Evolutionary conservation across 2,113 vertebrate species (phyloP).

Genomic region (Sinocyclocheilus anshuiensis): DNA sequence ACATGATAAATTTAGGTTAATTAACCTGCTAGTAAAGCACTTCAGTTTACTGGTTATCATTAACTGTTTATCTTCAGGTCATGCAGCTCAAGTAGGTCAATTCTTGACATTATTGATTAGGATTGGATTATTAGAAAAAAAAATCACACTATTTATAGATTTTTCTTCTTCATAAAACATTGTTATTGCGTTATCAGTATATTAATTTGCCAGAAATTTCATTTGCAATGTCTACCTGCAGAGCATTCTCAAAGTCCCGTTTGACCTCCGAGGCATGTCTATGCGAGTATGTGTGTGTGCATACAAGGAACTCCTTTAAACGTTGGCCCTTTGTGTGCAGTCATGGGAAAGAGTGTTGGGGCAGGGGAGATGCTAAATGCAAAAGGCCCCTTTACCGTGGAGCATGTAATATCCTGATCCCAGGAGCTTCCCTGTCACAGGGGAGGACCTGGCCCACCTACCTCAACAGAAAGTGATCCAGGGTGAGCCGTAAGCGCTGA

Average conservation of each 20-base stretch:
- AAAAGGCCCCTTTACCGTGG: constrained; percentile 67
- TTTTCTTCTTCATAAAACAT: too few relatives aligned
- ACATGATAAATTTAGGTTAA: too few relatives aligned
- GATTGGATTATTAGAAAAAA: too few relatives aligned
- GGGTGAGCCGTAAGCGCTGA: constrained; percentile 42
- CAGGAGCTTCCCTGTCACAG: constrained; percentile 60
- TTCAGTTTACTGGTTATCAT: too few relatives aligned
- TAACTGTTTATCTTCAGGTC: too few relatives aligned
- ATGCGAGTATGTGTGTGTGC: constrained; percentile 42
- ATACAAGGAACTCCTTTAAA: constrained; percentile 60
- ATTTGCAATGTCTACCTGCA: constrained; percentile 1
- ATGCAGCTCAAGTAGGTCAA: too few relatives aligned
- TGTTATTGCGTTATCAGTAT: background rate
- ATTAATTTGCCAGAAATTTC: background rate
- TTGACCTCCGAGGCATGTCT: constrained; percentile 18
- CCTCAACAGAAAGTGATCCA: constrained; percentile 64
- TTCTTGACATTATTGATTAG: too few relatives aligned
- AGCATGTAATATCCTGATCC: constrained; percentile 76
- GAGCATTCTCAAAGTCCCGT: background rate
- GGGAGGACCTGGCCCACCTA: constrained; percentile 63
- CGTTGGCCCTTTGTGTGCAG: constrained; percentile 63
- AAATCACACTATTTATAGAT: too few relatives aligned
- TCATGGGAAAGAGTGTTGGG: constrained; percentile 69
- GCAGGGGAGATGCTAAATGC: constrained; percentile 52
- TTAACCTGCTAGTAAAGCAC: too few relatives aligned